Conservation (phyloP, 1,140 invertebrate species). For the Augochlora pura region DNA sequence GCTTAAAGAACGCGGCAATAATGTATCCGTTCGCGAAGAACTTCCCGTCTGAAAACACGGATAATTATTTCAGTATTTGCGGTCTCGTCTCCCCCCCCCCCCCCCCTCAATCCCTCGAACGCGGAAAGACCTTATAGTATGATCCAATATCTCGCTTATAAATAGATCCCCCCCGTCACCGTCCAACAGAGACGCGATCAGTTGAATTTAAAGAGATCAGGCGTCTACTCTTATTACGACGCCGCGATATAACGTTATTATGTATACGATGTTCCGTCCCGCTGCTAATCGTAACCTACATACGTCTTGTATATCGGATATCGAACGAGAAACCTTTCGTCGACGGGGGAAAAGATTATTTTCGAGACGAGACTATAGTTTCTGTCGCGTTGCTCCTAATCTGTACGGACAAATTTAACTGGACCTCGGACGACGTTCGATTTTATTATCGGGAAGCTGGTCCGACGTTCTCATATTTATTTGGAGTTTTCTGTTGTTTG, state of each 20-base stretch:
- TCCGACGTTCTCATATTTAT: too few species aligned
- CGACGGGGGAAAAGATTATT: background rate
- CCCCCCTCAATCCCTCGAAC: background rate
- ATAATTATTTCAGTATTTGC: too few species aligned
- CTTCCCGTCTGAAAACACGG: too few species aligned
- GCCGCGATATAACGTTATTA: background rate
- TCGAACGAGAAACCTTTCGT: slow-evolving; percentile 62
- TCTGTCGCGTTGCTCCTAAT: too few species aligned
- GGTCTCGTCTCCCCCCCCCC: too few species aligned
- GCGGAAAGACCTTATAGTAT: background rate
- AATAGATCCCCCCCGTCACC: background rate
- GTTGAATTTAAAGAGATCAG: slow-evolving; percentile 17
- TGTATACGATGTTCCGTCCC: slow-evolving; percentile 12
- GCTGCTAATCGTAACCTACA: slow-evolving; percentile 54
- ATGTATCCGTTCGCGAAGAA: too few species aligned
- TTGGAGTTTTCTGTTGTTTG: too few species aligned
- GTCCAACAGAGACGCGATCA: background rate
- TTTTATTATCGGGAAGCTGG: too few species aligned
- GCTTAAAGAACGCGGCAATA: too few species aligned
- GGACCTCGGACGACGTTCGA: too few species aligned
- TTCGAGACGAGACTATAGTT: background rate
- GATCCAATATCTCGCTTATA: background rate
- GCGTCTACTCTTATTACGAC: background rate
- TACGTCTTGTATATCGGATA: slow-evolving; percentile 59
- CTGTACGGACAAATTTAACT: too few species aligned